These are phyloP conservation scores for Leptinotarsa rubiginosa DNA, from an alignment of 2,888 invertebrate genomes.

Conservation along the genomic window DNA sequence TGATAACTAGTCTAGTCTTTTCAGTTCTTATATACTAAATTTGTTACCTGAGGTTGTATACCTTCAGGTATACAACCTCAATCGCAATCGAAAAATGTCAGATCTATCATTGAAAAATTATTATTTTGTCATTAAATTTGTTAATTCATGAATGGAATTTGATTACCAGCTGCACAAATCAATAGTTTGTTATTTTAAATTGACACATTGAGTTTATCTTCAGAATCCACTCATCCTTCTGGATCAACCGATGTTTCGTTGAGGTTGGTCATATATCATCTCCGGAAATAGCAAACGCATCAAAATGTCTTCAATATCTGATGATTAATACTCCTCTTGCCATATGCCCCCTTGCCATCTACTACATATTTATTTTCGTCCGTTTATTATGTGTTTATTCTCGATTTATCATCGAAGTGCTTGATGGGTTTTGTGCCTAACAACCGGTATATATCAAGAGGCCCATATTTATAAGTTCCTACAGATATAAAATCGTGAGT, in stretches of 20 bases:
- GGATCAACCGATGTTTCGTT: slow-evolving; percentile 3
- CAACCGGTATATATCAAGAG: slow-evolving; percentile 28
- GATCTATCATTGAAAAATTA: too few relatives aligned
- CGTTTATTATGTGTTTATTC: slow-evolving; percentile 42
- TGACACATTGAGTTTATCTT: neutral
- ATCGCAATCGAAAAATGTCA: too few relatives aligned
- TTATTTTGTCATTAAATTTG: too few relatives aligned
- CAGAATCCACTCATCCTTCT: neutral
- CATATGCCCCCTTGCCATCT: slow-evolving; percentile 25
- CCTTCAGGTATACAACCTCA: too few relatives aligned
- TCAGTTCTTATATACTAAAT: too few relatives aligned
- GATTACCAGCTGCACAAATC: too few relatives aligned
- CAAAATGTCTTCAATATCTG: slow-evolving; percentile 7
- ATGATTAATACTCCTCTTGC: slow-evolving; percentile 16
- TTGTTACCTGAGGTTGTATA: too few relatives aligned
- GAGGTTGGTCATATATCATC: slow-evolving; percentile 14
- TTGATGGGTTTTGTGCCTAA: slow-evolving; percentile 29
- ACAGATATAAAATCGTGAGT: slow-evolving; percentile 23
- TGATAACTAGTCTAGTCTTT: too few relatives aligned
- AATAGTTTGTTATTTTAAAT: neutral
- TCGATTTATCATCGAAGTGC: slow-evolving; percentile 37
- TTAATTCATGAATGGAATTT: too few relatives aligned
- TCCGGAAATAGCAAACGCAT: slow-evolving; percentile 3
- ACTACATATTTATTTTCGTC: slow-evolving; percentile 36
- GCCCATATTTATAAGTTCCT: slow-evolving; percentile 31